Percentiles rank a stretch among this genome's conserved stretches.
These are phyloP conservation scores for Puntigrus tetrazona DNA, from an alignment of 2,113 vertebrate species.

Conservation along the genomic window DNA sequence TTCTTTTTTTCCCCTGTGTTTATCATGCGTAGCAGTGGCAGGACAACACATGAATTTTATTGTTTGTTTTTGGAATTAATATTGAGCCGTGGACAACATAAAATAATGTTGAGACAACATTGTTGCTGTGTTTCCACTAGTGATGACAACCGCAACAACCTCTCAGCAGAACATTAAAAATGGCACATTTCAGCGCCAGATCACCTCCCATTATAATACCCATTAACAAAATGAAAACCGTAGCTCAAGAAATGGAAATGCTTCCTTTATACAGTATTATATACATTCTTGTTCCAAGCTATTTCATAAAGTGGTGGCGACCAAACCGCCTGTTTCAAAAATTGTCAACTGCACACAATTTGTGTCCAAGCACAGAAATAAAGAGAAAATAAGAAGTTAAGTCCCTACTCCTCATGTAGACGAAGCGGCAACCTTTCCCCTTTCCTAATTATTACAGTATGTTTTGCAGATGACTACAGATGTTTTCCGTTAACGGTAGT, in stretches of 20 bases:
- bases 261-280: background rate
- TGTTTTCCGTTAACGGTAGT: constrained; percentile 16
- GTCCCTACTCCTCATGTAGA: background rate
- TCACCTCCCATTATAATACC: background rate
- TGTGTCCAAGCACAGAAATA: background rate
- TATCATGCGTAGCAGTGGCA: background rate
- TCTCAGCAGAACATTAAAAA: background rate
- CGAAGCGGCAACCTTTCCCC: constrained; percentile 16
- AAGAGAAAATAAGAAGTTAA: background rate
- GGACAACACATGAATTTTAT: background rate
- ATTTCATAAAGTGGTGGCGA: background rate
- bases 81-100: background rate
- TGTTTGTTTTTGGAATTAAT: background rate
- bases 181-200: background rate
- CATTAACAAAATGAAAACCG: background rate
- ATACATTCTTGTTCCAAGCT: background rate
- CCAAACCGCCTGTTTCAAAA: background rate
- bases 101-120: background rate
- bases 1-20: background rate
- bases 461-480: constrained; percentile 28
- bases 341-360: background rate
- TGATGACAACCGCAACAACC: background rate
- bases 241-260: background rate
- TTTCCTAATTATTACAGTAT: constrained; percentile 28
- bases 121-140: background rate